Conservation (phyloP, 2,797 vertebrate species). For the Cyclopterus lumpus region DNA sequence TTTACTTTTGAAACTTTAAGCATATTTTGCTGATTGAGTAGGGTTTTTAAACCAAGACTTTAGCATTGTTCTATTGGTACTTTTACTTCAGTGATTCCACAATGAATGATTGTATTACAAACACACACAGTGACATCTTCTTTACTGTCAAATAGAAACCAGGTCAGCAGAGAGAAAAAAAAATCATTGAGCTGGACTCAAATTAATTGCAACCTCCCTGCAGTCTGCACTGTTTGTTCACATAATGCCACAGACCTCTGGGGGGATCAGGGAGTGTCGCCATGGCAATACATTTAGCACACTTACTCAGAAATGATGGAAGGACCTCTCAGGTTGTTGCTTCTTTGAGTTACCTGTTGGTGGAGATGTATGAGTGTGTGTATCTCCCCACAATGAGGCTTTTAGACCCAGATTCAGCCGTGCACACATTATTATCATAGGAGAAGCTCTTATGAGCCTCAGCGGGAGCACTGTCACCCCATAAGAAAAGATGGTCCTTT, state of each 20-base stretch:
- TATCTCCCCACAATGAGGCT: slow-evolving; percentile 9
- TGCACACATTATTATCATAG: slow-evolving; percentile 13
- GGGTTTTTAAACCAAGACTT: background rate
- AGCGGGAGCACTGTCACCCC: background rate
- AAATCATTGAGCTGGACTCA: slow-evolving; percentile 18
- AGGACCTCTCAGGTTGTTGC: slow-evolving; percentile 1
- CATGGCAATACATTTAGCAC: slow-evolving; percentile 27
- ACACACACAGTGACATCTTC: background rate
- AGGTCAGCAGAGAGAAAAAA: slow-evolving; percentile 4
- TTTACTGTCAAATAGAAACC: slow-evolving; percentile 10
- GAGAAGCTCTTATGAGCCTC: slow-evolving; percentile 13
- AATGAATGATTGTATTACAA: background rate
- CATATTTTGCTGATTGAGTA: background rate
- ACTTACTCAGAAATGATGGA: background rate
- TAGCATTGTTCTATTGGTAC: background rate
- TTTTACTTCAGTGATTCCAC: background rate
- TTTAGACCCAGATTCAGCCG: slow-evolving; percentile 29
- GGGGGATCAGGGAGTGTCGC: slow-evolving; percentile 32
- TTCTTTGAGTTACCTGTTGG: slow-evolving; percentile 21
- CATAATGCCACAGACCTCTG: slow-evolving; percentile 34
- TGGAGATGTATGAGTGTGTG: background rate
- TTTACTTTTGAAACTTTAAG: background rate
- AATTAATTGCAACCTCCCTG: slow-evolving; percentile 3
- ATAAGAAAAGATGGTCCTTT: background rate
- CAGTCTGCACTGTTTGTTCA: slow-evolving; percentile 42